These are phyloP conservation scores for Temnothorax rugatulus DNA, from an alignment of 2,888 invertebrate species.

Conservation along the genomic window DNA sequence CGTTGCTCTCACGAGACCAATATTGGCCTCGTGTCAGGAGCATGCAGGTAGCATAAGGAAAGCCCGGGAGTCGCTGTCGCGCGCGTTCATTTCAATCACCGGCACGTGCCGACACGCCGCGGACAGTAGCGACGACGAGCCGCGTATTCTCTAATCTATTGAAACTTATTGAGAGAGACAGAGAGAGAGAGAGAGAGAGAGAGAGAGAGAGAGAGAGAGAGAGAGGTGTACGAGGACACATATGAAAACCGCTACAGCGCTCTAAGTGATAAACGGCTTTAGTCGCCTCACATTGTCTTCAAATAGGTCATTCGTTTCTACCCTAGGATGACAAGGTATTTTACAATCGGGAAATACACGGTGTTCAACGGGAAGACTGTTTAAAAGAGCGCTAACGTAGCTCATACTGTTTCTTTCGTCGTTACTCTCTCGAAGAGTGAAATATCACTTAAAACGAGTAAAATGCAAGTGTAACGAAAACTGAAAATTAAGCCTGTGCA, in stretches of 20 bases:
- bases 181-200: not conserved
- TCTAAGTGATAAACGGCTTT: not conserved
- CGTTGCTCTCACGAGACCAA: constrained; percentile 38
- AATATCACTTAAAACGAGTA: too few relatives aligned
- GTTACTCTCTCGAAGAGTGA: too few relatives aligned
- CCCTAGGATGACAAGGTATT: not conserved
- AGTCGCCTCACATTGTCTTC: constrained; percentile 13
- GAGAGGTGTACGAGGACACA: not conserved
- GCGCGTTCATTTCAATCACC: not conserved
- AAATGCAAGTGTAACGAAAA: too few relatives aligned
- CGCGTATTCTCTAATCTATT: constrained; percentile 11
- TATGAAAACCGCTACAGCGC: not conserved
- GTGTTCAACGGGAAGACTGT: not conserved
- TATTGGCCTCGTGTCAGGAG: constrained; percentile 31
- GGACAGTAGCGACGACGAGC: not conserved
- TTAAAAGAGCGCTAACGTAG: not conserved
- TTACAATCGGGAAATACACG: not conserved
- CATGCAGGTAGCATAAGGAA: not conserved
- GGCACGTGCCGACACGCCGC: constrained; percentile 16
- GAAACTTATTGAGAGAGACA: constrained; percentile 33
- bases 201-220: not conserved
- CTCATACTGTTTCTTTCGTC: too few relatives aligned
- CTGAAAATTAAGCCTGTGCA: too few relatives aligned
- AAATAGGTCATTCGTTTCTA: constrained; percentile 16
- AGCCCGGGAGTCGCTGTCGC: constrained; percentile 6